A percentile compares a stretch with the other conserved stretches of the same genome.
Evolutionary conservation across 30 jellyfish, hydroid and myxozoan species (phyloP).

Genomic region (Turritopsis rubra): DNA sequence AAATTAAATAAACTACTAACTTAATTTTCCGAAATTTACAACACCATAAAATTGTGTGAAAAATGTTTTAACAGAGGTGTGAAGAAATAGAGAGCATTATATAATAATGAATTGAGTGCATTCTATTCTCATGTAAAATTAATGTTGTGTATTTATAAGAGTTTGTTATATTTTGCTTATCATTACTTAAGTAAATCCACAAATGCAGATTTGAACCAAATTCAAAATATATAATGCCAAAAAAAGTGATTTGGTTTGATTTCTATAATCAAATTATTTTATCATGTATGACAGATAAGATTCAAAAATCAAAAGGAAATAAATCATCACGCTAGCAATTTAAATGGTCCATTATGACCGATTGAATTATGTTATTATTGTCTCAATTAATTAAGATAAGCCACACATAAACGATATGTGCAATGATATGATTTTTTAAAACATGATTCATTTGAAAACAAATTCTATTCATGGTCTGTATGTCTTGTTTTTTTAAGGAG

Average conservation of each 20-base stretch:
- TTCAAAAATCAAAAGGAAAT: background rate
- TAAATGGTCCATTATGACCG: background rate
- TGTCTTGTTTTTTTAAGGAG: background rate
- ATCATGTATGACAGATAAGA: background rate
- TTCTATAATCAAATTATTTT: background rate
- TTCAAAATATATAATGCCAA: too few relatives aligned
- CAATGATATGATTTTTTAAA: background rate
- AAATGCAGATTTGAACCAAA: background rate
- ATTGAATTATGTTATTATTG: background rate
- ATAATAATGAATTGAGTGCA: background rate
- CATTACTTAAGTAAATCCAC: background rate
- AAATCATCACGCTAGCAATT: background rate
- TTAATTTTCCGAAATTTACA: background rate
- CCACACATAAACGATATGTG: background rate
- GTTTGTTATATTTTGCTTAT: too few relatives aligned
- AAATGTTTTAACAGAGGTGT: background rate
- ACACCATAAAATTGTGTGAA: background rate
- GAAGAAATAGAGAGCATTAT: background rate
- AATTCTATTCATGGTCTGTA: background rate
- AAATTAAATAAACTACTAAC: background rate
- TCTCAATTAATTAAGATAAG: background rate
- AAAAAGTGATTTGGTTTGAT: background rate
- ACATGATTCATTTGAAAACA: background rate
- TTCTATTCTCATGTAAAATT: background rate
- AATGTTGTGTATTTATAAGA: too few relatives aligned